Evolutionary conservation across 1,140 invertebrate species (phyloP).

Genomic region (Drosophila prosaltans): DNA sequence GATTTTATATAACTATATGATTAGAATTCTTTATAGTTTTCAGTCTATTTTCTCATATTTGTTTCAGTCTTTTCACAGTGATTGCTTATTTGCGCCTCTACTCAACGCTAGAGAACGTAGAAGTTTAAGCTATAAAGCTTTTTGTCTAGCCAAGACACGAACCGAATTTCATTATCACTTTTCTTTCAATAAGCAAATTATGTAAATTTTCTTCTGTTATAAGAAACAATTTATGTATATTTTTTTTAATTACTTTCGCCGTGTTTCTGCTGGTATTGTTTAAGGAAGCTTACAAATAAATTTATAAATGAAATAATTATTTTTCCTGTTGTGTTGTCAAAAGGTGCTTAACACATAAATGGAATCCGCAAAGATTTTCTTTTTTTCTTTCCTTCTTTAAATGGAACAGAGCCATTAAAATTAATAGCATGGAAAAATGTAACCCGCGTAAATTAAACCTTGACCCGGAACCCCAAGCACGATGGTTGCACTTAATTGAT

Average conservation of each 20-base stretch:
- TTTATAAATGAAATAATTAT: constrained; percentile 52
- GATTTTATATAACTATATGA: not conserved
- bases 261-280: constrained; percentile 28
- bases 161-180: not conserved
- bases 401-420: constrained; percentile 7
- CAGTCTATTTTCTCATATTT: constrained; percentile 15
- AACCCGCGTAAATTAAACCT: constrained; percentile 68
- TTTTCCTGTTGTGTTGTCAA: not conserved
- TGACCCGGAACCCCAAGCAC: constrained; percentile 55
- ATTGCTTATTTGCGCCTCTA: not conserved
- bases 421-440: constrained; percentile 8
- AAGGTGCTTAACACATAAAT: constrained; percentile 31
- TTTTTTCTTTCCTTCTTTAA: not conserved
- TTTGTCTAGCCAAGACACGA: not conserved
- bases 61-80: not conserved
- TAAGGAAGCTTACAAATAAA: constrained; percentile 58
- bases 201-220: constrained; percentile 44
- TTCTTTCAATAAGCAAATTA: constrained; percentile 42
- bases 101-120: constrained; percentile 45
- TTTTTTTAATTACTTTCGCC: constrained; percentile 46
- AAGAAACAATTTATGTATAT: constrained; percentile 49
- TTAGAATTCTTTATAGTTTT: not conserved
- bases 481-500: constrained; percentile 58
- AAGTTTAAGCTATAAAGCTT: not conserved
- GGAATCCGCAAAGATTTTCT: not conserved